A percentile compares a stretch with the other conserved stretches of the same genome.
These are phyloP conservation scores for Argentina silus DNA, from an alignment of 2,797 vertebrate species.

Conservation along the genomic window DNA sequence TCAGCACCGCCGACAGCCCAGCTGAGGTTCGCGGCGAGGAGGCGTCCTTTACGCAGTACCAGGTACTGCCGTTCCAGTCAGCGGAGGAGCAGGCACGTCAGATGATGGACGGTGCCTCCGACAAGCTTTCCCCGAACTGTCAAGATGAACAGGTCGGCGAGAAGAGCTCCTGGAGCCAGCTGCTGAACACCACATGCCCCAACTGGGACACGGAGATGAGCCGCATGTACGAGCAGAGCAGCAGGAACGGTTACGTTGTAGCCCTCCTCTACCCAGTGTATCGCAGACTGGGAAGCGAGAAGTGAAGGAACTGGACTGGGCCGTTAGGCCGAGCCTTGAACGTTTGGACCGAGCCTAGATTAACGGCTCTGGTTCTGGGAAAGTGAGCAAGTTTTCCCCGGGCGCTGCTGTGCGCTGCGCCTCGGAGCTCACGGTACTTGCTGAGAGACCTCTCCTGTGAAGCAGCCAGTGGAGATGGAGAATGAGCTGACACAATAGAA, in stretches of 20 bases:
- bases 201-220: slow-evolving; percentile 29
- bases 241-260: slow-evolving; percentile 74
- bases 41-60: slow-evolving; percentile 42
- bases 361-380: neutral
- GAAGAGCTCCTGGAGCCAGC: slow-evolving; percentile 15
- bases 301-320: slow-evolving; percentile 34
- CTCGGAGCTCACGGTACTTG: neutral
- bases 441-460: neutral
- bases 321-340: neutral
- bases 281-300: slow-evolving; percentile 73
- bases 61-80: slow-evolving; percentile 60
- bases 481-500: neutral
- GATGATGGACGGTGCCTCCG: slow-evolving; percentile 28
- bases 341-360: neutral
- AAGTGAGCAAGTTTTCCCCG: neutral
- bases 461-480: neutral
- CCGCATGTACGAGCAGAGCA: slow-evolving; percentile 59
- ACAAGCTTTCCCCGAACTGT: neutral
- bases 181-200: slow-evolving; percentile 44
- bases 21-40: slow-evolving; percentile 33
- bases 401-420: neutral
- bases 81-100: slow-evolving; percentile 61
- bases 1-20: slow-evolving; percentile 27
- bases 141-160: neutral
- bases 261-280: slow-evolving; percentile 76